A percentile compares a stretch with the other conserved stretches of the same genome.
These are phyloP conservation scores for Montipora capricornis DNA, from an alignment of 64 coral and sea anemone species.

Conservation along the genomic window DNA sequence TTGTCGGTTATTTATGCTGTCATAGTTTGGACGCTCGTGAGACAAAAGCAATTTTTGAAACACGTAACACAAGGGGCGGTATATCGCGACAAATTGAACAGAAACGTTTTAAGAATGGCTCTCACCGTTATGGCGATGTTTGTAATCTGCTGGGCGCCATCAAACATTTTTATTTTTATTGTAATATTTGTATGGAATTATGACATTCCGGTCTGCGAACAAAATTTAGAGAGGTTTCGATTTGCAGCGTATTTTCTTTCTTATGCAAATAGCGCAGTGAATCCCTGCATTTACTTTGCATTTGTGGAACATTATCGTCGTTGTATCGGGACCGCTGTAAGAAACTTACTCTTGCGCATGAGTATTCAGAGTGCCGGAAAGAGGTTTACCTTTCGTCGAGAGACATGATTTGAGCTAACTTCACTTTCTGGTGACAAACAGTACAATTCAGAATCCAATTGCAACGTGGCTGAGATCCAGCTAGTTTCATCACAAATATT, in stretches of 20 bases:
- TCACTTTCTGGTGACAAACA: neutral
- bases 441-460: neutral
- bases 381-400: neutral
- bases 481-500: no score
- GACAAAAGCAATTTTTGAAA: slow-evolving; percentile 6
- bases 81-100: slow-evolving; percentile 43
- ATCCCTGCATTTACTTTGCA: slow-evolving; percentile 18
- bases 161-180: slow-evolving; percentile 7
- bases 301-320: slow-evolving; percentile 47
- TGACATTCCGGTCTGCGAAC: neutral
- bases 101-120: slow-evolving; percentile 68
- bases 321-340: neutral
- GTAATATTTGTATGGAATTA: slow-evolving; percentile 10
- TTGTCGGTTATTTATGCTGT: neutral
- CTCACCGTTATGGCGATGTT: slow-evolving; percentile 44
- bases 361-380: neutral
- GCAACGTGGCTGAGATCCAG: no score
- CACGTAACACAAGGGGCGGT: neutral
- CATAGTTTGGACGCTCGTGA: neutral
- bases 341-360: neutral
- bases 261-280: neutral
- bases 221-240: neutral
- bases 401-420: slow-evolving; percentile 24
- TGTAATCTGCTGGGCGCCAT: slow-evolving; percentile 60
- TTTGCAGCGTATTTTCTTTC: neutral